Evolutionary conservation across 1,140 invertebrate genomes (phyloP).

Genomic region (Battus philenor): DNA sequence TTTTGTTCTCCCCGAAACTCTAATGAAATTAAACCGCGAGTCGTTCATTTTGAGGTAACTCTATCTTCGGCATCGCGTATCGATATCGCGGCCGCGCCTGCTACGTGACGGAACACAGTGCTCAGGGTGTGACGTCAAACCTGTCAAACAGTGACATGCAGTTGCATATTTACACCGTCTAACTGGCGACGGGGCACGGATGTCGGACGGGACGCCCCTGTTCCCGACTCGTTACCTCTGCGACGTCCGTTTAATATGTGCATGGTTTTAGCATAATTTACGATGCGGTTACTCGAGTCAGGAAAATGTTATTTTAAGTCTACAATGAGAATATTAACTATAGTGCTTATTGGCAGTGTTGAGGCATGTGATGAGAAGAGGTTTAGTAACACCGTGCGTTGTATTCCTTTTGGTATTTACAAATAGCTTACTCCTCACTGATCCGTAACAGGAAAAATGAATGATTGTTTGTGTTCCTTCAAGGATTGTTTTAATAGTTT

Average conservation of each 20-base stretch:
- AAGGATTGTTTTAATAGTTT: too few species aligned
- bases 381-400: slow-evolving; percentile 73
- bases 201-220: slow-evolving; percentile 33
- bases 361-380: slow-evolving; percentile 73
- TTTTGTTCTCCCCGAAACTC: neutral
- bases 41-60: slow-evolving; percentile 6
- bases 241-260: slow-evolving; percentile 62
- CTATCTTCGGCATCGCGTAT: too few species aligned
- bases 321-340: slow-evolving; percentile 73
- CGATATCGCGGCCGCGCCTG: slow-evolving; percentile 58
- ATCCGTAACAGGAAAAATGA: too few species aligned
- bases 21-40: neutral
- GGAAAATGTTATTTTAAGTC: slow-evolving; percentile 73
- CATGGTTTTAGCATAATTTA: slow-evolving; percentile 74
- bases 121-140: slow-evolving; percentile 75
- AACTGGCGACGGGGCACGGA: slow-evolving; percentile 38
- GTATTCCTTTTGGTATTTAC: slow-evolving; percentile 69
- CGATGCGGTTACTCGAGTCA: slow-evolving; percentile 70
- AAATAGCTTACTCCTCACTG: too few species aligned
- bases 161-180: slow-evolving; percentile 68
- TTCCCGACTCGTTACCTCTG: slow-evolving; percentile 40
- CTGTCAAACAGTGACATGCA: slow-evolving; percentile 76
- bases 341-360: slow-evolving; percentile 73
- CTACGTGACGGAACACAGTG: slow-evolving; percentile 76
- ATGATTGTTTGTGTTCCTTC: too few species aligned